Base-by-base conservation (phyloP, 2,888 invertebrate species). In the Brachyopa scutellaris region DNA sequence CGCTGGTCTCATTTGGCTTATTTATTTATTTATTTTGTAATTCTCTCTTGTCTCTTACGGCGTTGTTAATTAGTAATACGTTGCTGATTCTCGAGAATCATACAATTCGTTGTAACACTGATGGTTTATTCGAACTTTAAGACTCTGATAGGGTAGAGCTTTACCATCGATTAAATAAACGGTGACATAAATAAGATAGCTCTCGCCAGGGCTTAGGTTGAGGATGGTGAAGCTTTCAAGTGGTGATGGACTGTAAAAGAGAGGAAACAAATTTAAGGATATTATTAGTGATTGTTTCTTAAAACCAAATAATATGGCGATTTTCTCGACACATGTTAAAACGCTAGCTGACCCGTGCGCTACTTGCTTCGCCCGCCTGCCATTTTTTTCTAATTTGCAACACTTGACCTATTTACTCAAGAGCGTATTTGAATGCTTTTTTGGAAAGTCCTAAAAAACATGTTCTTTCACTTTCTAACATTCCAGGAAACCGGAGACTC, bases 131-230 rank as follows among this genome's bases (percentile, higher is more conserved):
- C 87, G 87, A 3, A 89, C 86, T 21, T 87, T 88, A 4, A 93
- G 88, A 19, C 93, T 88, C 86, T 93, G 92, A 85, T 93, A 93
- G 0, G 93, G 93, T 51, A 93, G 86, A 1, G 92, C 91, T 85
- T 91, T 92, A 15, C 93, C 93, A 86, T 91, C 91, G 42, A 90
- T 90, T 70, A 93, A 91, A 79, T 91, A 92, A 2, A 92, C 91
- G 0, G 93, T 93, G 7, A 93, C 92, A 86, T 93, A 93, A 11
- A 93, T 90, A 38, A 92, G 90, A 85, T 93, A 93, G 31, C 89
- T 90, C 84, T 90, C 91, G 7, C 92, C 92, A 0, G 93, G 91
- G 67, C 90, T 90, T 33, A 93, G 87, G 69, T 92, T 91, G 4
- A 89, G 88, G 15, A 89, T 88, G 15, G 89, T 88, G 40, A 88